Evolutionary conservation across 1,140 invertebrate genomes (phyloP), one percentile per base, ranked within the genome.

Genomic region (Neuroterus valhalla): DNA sequence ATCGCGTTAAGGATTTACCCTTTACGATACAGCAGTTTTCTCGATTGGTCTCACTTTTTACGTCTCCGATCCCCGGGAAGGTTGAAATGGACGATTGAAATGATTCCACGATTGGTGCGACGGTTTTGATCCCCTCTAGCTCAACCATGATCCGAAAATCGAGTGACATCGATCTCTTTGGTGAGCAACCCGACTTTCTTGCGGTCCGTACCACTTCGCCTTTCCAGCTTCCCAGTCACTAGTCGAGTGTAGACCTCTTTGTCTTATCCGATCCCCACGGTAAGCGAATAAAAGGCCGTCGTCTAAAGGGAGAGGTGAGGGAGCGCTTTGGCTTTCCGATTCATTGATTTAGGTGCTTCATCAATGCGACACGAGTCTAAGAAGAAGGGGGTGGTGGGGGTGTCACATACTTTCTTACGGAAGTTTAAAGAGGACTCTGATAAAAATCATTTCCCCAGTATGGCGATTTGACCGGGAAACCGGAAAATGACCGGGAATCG

Each of bases 311-410:
- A 70, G 70, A 80, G 76, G 62, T 75, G 73, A 76, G 71, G 74
- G 68, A 67, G 71, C 74, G 75, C 76, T 81, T 77, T 72, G 77
- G 79, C 79, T 78, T 78, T 71, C 77, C 75, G 77, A 81, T 77
- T 81, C 79, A 81, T 81, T 81, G 80, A 81, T 78, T 81, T 79
- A 77, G 75, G 55, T 62, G n/a, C 55, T 62, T 62, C 55, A 62
- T 62, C 55, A 31, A 62, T 62, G 55, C 55, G 55, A 62, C 23
- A 23, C 31, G 55, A 62, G 23, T 12, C 55, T 62, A 62, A 26
- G 15, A 62, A 62, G 14, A 12, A 23, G 8, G 19, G n/a, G 44
- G 15, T 45, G 44, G n/a, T n/a, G n/a, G 31, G 31, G 31, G 31
- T 38, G 31, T 38, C 6, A 8, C 31, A 5, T 8, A 38, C 31